Base-by-base conservation (phyloP, 2,888 invertebrate genomes). In the Tiliacea citrago region DNA sequence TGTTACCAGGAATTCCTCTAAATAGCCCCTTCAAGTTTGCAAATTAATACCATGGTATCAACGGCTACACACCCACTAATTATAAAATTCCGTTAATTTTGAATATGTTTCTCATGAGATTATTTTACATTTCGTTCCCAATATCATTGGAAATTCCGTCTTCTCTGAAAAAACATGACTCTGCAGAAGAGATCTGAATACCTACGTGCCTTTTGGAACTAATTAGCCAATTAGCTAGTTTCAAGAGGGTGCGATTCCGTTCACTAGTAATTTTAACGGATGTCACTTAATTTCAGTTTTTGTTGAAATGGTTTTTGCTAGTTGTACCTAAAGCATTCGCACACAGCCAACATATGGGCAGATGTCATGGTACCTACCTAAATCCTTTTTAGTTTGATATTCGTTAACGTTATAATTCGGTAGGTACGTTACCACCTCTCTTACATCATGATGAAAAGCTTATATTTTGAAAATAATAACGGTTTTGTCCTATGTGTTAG, bases 191-290 rank as follows among this genome's bases (percentile, higher is more conserved):
- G 29, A 29, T 29, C 29, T 29, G 12, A 3, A 9, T n/a, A 47
- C n/a, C n/a, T 29, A 39, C 35, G 6, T 57, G 49, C n/a, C 45
- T 49, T 57, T 63, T 79, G 62, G 65, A 72, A 81, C 71, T 72
- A 77, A 83, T 79, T 83, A 72, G 68, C 68, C 73, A 83, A 82
- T 79, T 82, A 78, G 71, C 35, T 78, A 29, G 67, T 75, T 68
- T 55, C 47, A 70, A 68, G 57, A 77, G 77, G 77, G 67, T 69
- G 75, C 29, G 66, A 69, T 49, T 66, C 66, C 45, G 58, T 29
- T 61, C 47, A 53, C 55, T 58, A 62, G 24, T 67, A 51, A 61
- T 70, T 73, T 57, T 35, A 73, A 65, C 53, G 62, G 81, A 75
- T 72, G 68, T 66, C 61, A 71, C 57, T 62, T 42, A 29, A n/a